Percentiles rank a stretch among this genome's conserved stretches.
Conservation (phyloP, 2,797 vertebrate species). For the Syngnathus rostellatus region DNA sequence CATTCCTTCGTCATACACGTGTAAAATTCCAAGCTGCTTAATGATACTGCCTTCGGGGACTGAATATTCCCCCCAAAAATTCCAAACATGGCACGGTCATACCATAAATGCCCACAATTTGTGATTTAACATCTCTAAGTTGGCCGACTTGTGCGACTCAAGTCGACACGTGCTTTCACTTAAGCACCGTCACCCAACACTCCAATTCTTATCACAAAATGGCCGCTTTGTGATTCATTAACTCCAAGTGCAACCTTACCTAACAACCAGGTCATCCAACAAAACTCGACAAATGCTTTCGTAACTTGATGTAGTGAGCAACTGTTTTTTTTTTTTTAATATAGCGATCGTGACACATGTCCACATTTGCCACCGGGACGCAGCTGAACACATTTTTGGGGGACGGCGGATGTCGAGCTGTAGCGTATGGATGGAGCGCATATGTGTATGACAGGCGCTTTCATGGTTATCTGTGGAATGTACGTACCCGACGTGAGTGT, state of each 20-base stretch:
- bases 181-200: constrained; percentile 5
- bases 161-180: background rate
- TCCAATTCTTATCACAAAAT: constrained; percentile 32
- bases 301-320: background rate
- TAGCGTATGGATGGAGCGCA: background rate
- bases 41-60: no score
- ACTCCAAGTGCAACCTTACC: background rate
- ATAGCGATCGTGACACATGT: background rate
- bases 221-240: background rate
- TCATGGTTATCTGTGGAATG: constrained; percentile 37
- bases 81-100: background rate
- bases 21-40: no score
- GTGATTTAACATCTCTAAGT: background rate
- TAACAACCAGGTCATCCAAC: background rate
- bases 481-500: background rate
- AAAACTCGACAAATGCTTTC: background rate
- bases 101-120: background rate
- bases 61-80: no score
- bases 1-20: no score
- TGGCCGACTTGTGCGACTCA: background rate
- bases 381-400: constrained; percentile 6
- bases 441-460: background rate
- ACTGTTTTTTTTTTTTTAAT: background rate
- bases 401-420: background rate
- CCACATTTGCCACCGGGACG: background rate